A percentile compares a stretch with the other conserved stretches of the same genome.
phyloP scores from a whole-genome alignment of 2,797 vertebrate genomes.

The Margarornis squamiger region DNA sequence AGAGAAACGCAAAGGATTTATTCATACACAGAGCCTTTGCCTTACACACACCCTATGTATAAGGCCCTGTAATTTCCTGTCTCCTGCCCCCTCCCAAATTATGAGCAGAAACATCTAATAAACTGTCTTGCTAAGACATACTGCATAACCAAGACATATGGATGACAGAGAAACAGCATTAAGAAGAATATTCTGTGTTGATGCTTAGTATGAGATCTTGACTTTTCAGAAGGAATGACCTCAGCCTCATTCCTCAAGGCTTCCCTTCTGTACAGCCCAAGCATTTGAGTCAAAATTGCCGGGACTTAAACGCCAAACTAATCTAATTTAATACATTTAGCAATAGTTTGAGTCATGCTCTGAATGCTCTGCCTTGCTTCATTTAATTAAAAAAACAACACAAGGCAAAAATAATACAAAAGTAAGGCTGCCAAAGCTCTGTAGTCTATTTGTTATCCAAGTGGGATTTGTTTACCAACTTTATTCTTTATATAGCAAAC shows the following conservation, averaged over 20 bases:
- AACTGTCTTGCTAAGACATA: neutral
- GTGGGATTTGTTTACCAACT: constrained; percentile 52
- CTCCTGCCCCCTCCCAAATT: neutral
- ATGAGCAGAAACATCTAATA: neutral
- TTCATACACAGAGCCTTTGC: neutral
- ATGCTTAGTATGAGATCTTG: neutral
- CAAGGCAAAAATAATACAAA: constrained; percentile 63
- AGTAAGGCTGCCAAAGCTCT: constrained; percentile 47
- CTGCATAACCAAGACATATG: neutral
- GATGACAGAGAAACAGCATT: neutral
- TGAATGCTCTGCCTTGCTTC: constrained; percentile 61
- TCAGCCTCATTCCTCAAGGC: constrained; percentile 55
- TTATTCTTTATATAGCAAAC: constrained; percentile 52
- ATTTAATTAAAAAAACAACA: constrained; percentile 69
- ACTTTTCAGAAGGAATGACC: constrained; percentile 46
- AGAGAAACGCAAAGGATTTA: neutral
- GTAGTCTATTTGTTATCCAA: constrained; percentile 61
- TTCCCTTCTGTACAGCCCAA: constrained; percentile 56
- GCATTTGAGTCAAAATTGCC: constrained; percentile 58
- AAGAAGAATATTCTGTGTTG: neutral
- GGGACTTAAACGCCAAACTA: constrained; percentile 66
- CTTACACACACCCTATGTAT: neutral
- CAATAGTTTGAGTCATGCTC: constrained; percentile 59
- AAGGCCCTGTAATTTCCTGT: neutral
- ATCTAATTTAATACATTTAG: constrained; percentile 73